Base-by-base conservation (phyloP, 2,888 invertebrate species). In the Monopis laevigella region DNA sequence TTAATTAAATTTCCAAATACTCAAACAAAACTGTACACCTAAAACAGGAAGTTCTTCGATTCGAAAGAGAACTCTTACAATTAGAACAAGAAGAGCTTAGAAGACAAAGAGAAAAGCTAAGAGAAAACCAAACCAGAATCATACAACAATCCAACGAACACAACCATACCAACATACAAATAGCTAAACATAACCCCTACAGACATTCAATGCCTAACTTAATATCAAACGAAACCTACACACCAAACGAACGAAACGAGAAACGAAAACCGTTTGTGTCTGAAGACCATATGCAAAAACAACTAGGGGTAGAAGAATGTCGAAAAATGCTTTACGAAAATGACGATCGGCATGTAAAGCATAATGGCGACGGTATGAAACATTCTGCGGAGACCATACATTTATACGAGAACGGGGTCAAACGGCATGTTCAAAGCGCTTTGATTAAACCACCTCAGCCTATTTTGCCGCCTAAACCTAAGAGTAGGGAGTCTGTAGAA, bases 51-150 rank as follows among this genome's bases (percentile, higher is more conserved):
- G 88, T 91, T 14, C 78, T 91, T 21, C 87, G 90, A 48, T 90
- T 91, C 47, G 91, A 92, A 69, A 84, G 90, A 32, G 91, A 92
- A 65, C 74, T 92, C 2, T 64, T 90, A 3, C 90, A 92, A 60
- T 64, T 89, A 34, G 90, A 92, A 58, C 88, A 89, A 61, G 91
- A 91, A 59, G 90, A 91, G 58, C 57, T 91, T 8, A 86, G 89
- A 48, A 80, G 91, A 2, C 89, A 90, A 56, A 81, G 89, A 8
- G 90, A 88, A 53, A 90, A 88, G 58, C 70, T 88, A 13, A 82
- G 87, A 29, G 89, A 89, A 55, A 82, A 74, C 51, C 82, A 86
- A 53, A 84, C 83, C n/a, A 69, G 84, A 1, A 70, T 85, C 45
- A 73, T 84, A 42, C 82, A 84, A 48, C 81, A 83, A 40, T 88